A percentile compares a stretch with the other conserved stretches of the same genome.
These are phyloP conservation scores for Acrocyrtus sp. DNA, from an alignment of 2,888 invertebrate species.

Conservation along the genomic window DNA sequence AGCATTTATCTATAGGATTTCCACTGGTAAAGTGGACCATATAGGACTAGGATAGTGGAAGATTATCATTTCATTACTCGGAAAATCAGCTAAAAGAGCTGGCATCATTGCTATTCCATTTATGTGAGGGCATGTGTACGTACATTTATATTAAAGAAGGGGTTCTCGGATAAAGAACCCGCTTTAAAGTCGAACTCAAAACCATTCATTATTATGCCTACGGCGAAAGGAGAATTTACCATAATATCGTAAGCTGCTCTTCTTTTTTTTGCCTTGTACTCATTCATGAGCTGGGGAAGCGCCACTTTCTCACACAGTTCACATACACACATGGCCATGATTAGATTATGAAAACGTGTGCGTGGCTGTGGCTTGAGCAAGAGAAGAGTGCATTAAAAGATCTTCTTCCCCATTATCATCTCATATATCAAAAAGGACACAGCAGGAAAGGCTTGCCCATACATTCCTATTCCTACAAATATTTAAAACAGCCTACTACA, in stretches of 20 bases:
- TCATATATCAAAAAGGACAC: slow-evolving; percentile 40
- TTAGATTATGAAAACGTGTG: slow-evolving; percentile 1
- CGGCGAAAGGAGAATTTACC: slow-evolving; percentile 13
- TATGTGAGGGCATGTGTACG: too few relatives aligned
- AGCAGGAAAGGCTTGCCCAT: slow-evolving; percentile 26
- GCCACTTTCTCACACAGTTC: not conserved
- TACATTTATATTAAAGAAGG: too few relatives aligned
- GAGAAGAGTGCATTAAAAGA: slow-evolving; percentile 20
- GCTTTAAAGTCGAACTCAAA: not conserved
- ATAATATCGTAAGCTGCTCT: too few relatives aligned
- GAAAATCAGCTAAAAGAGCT: too few relatives aligned
- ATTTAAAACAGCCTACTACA: not conserved
- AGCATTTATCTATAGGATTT: too few relatives aligned
- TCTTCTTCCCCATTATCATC: slow-evolving; percentile 39
- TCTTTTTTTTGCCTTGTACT: too few relatives aligned
- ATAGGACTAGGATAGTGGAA: too few relatives aligned
- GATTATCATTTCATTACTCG: too few relatives aligned
- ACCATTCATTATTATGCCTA: slow-evolving; percentile 26
- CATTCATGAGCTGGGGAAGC: not conserved
- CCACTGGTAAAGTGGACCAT: too few relatives aligned
- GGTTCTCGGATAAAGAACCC: not conserved
- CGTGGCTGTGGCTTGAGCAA: not conserved
- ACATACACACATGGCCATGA: not conserved
- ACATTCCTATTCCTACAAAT: too few relatives aligned
- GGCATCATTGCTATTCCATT: too few relatives aligned